Percentiles rank a stretch among this genome's conserved stretches.
phyloP scores from a whole-genome alignment of 2,797 vertebrate species.

The Lepus oiostolus region DNA sequence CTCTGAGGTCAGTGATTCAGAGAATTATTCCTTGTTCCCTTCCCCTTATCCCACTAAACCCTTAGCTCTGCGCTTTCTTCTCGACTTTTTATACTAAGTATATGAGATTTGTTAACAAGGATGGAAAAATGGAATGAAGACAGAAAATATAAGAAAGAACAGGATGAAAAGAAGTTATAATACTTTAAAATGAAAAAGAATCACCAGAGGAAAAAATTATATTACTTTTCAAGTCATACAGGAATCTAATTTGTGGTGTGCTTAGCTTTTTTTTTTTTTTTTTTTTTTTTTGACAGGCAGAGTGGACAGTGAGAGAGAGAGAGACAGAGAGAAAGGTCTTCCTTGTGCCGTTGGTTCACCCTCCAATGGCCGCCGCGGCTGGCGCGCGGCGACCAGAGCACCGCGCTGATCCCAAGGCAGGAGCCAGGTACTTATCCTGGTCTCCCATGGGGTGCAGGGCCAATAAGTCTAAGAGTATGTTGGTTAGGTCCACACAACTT shows the following conservation, averaged over 20 bases:
- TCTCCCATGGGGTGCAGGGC: too few species aligned
- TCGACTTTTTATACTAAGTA: background rate
- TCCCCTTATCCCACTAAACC: background rate
- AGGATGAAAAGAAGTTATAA: constrained; percentile 17
- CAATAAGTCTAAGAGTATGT: background rate
- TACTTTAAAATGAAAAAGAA: constrained; percentile 36
- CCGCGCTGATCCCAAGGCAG: too few species aligned
- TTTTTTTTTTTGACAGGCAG: too few species aligned
- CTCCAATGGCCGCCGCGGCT: too few species aligned
- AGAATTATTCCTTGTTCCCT: background rate
- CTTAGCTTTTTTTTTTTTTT: background rate
- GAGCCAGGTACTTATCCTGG: too few species aligned
- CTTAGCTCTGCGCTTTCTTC: background rate
- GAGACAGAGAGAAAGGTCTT: too few species aligned
- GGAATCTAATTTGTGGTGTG: background rate
- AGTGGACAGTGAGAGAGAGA: too few species aligned
- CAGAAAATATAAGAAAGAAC: background rate
- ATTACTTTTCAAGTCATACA: background rate
- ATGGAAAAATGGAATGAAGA: background rate
- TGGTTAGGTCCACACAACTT: background rate
- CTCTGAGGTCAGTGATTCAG: background rate
- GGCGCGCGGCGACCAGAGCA: too few species aligned
- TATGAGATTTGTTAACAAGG: background rate
- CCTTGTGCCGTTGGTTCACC: too few species aligned
- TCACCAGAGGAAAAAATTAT: background rate